Percentiles rank a stretch among this genome's conserved stretches.
Evolutionary conservation across 2,797 vertebrate species (phyloP).

Genomic region (Eulemur coronatus): DNA sequence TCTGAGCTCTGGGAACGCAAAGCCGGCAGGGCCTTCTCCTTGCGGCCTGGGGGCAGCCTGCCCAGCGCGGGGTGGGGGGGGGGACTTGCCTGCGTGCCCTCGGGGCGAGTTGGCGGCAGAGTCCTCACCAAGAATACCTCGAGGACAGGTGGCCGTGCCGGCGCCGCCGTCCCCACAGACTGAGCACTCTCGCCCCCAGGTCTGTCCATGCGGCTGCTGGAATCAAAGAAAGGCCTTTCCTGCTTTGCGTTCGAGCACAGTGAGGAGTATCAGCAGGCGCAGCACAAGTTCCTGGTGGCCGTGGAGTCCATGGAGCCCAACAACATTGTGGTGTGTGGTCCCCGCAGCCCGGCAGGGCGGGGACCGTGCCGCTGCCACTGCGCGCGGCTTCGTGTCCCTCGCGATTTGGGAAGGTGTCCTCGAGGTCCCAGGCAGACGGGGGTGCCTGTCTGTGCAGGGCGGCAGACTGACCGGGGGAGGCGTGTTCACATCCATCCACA

Average conservation of each 20-base stretch:
- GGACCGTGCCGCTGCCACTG: neutral
- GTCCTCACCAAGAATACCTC: neutral
- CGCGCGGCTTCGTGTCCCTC: neutral
- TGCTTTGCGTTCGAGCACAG: conserved; percentile 94
- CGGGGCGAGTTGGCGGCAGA: too few species aligned
- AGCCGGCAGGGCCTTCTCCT: neutral
- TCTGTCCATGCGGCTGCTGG: conserved; percentile 93
- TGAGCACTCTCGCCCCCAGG: conserved; percentile 82
- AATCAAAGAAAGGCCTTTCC: conserved; percentile 90
- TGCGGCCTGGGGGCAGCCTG: neutral
- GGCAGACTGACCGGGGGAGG: neutral
- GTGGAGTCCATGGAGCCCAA: conserved; percentile 99
- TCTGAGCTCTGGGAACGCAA: accelerated
- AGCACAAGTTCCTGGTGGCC: conserved; percentile 96
- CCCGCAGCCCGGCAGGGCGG: neutral
- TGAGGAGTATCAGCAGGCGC: conserved; percentile 96
- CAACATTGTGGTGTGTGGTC: conserved; percentile 93
- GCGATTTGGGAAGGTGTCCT: neutral
- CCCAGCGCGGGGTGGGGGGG: too few species aligned
- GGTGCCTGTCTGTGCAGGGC: neutral
- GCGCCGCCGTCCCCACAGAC: neutral
- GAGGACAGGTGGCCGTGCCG: neutral
- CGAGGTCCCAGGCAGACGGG: neutral
- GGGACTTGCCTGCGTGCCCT: neutral
- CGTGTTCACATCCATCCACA: too few species aligned